Percentiles rank a stretch among this genome's conserved stretches.
Evolutionary conservation across 37 sponge, comb jelly and placozoan genomes (phyloP).

Genomic region (Chondrilla cf. caribensis): DNA sequence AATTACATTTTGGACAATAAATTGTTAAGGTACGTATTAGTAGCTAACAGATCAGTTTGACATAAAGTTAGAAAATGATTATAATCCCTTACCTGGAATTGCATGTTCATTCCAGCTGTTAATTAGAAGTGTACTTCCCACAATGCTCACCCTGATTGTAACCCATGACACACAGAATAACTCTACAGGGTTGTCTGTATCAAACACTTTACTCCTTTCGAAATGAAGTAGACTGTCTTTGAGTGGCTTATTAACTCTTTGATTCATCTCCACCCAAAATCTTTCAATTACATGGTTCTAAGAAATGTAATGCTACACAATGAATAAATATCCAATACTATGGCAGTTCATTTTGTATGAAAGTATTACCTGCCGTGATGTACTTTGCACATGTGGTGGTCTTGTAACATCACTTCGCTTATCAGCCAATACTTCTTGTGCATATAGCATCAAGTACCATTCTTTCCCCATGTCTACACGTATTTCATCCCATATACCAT

Average conservation of each 20-base stretch:
- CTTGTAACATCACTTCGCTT: not conserved
- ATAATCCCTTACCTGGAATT: slow-evolving; percentile 24
- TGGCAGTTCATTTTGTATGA: not conserved
- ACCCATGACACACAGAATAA: slow-evolving; percentile 31
- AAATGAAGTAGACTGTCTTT: slow-evolving; percentile 32
- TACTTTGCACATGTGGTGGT: slow-evolving; percentile 20
- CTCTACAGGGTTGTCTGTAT: not conserved
- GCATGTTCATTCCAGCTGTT: slow-evolving; percentile 48
- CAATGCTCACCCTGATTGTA: slow-evolving; percentile 1
- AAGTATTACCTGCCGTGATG: not conserved
- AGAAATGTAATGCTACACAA: not conserved
- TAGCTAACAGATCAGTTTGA: too few species aligned
- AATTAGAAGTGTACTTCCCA: slow-evolving; percentile 35
- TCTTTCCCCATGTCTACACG: slow-evolving; percentile 51
- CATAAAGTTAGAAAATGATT: too few species aligned
- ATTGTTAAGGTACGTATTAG: too few species aligned
- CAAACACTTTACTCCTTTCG: not conserved
- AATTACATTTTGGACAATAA: too few species aligned
- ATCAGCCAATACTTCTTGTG: slow-evolving; percentile 8
- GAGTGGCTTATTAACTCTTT: slow-evolving; percentile 59
- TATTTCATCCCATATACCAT: slow-evolving; percentile 33
- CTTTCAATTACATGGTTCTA: slow-evolving; percentile 36
- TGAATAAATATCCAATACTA: not conserved
- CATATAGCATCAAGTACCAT: slow-evolving; percentile 22
- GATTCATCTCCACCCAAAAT: slow-evolving; percentile 60